Conservation (phyloP, 1,140 invertebrate species). For the Pygmarrhopalites habei region DNA sequence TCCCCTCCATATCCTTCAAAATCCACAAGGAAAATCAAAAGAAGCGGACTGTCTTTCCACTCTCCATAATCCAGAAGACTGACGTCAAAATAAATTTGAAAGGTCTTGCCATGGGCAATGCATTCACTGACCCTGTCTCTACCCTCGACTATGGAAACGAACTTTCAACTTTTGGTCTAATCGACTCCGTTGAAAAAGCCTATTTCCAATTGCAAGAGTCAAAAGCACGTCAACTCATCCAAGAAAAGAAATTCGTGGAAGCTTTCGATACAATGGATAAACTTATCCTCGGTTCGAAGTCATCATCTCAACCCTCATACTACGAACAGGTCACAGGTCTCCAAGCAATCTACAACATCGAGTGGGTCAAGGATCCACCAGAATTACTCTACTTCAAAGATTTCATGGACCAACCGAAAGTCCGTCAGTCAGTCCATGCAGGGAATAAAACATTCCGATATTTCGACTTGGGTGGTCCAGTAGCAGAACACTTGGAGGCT, state of each 20-base stretch:
- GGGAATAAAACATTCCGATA: slow-evolving; percentile 68
- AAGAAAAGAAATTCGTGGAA: slow-evolving; percentile 53
- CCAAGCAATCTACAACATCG: slow-evolving; percentile 70
- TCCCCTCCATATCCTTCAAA: slow-evolving; percentile 66
- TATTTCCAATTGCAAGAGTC: slow-evolving; percentile 56
- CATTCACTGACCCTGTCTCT: slow-evolving; percentile 44
- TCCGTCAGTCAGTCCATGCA: slow-evolving; percentile 69
- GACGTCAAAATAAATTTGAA: neutral
- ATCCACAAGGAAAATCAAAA: slow-evolving; percentile 61
- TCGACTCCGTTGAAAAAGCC: slow-evolving; percentile 57
- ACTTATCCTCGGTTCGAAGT: too few species aligned
- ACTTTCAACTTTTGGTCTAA: slow-evolving; percentile 69
- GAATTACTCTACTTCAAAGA: slow-evolving; percentile 44
- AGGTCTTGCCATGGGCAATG: neutral
- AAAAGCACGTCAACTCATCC: slow-evolving; percentile 53
- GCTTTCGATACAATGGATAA: too few species aligned
- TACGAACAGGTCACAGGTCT: slow-evolving; percentile 74
- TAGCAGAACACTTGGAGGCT: slow-evolving; percentile 51
- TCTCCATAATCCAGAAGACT: too few species aligned
- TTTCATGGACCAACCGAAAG: slow-evolving; percentile 44
- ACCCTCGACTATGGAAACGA: slow-evolving; percentile 72
- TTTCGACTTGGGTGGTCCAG: slow-evolving; percentile 45
- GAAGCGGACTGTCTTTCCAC: too few species aligned
- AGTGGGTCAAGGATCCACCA: slow-evolving; percentile 52
- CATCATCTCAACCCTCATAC: too few species aligned